These are phyloP conservation scores for Saguinus midas DNA, from an alignment of 2,113 vertebrate genomes.

Conservation along the genomic window DNA sequence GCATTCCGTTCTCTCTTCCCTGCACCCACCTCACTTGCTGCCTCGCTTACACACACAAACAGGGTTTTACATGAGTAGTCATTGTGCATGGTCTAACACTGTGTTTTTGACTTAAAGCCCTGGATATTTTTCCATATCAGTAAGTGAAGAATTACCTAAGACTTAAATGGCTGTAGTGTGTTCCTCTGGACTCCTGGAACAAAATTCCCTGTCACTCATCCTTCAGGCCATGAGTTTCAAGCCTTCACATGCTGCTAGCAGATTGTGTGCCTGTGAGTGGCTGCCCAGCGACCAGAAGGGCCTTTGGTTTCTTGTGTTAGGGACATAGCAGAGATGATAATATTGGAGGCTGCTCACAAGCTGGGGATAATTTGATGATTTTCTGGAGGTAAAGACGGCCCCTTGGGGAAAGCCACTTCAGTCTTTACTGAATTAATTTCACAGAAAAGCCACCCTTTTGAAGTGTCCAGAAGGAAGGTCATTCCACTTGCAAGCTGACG, in stretches of 20 bases:
- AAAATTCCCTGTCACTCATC: not conserved
- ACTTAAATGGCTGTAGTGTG: not conserved
- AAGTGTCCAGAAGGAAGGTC: not conserved
- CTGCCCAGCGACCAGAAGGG: not conserved
- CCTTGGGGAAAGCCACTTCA: not conserved
- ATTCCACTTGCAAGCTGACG: not conserved
- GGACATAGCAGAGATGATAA: not conserved
- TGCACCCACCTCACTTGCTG: not conserved
- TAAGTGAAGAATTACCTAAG: not conserved
- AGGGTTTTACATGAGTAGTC: not conserved
- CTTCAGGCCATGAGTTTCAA: not conserved
- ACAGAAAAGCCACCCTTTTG: conserved; percentile 9
- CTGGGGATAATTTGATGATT: not conserved
- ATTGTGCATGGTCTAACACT: not conserved
- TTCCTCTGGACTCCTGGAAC: not conserved
- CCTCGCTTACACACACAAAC: not conserved
- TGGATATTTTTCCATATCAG: not conserved
- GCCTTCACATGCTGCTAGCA: not conserved
- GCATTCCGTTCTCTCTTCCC: not conserved
- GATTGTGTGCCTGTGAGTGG: not conserved
- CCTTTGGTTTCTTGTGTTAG: not conserved
- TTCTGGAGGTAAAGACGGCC: not conserved
- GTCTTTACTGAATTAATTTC: not conserved
- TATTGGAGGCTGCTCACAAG: not conserved
- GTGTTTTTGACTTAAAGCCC: not conserved